Base-by-base conservation (phyloP, 2,113 vertebrate genomes). In the Microcebus griseorufus region DNA sequence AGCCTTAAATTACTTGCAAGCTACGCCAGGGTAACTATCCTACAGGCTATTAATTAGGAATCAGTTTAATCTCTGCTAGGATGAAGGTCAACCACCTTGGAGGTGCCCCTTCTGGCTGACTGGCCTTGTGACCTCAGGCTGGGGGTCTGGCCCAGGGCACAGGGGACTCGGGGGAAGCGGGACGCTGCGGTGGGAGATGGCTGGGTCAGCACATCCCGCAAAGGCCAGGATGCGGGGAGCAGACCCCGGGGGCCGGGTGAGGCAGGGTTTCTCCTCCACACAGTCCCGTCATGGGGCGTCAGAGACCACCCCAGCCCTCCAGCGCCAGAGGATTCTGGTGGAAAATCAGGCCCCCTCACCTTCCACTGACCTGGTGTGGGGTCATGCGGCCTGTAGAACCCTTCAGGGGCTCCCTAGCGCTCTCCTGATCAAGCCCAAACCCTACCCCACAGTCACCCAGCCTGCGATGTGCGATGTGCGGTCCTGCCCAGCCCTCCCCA, bases 41-140 rank as follows among this genome's bases (percentile, higher is more conserved):
- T 92, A 93, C 89, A 80, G 88, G 94, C 97, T 97, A 96, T 97
- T 97, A 97, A 98, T 98, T 98, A 97, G 98, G 75, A 98, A 97
- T 97, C 94, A 80, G 96, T 98, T 98, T 97, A 97, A 96, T 97
- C 96, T 97, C 96, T 78, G 88, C 55, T 88, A 96, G 98, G 97
- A 98, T 87, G 96, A 97, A 98, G 98, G 98, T 98, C 98, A 98
- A 97, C 90, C 64, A 70, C 86, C 87, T 73, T 4, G 87, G 58
- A 97, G 97, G 51, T 97, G 97, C 98, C 97, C 97, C 95, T 97
- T 92, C 86, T 18, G 64, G 95, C 90, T 95, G 90, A 29, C 96
- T 95, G 98, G 98, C 85, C 69, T 98, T 96, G 45, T 5, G 82
- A 96, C 98, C 96, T 98, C 97, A 86, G 97, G 64, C 75, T 51